These are phyloP conservation scores for Onychomys leucogaster DNA, from an alignment of 2,797 vertebrate genomes.

Conservation along the genomic window DNA sequence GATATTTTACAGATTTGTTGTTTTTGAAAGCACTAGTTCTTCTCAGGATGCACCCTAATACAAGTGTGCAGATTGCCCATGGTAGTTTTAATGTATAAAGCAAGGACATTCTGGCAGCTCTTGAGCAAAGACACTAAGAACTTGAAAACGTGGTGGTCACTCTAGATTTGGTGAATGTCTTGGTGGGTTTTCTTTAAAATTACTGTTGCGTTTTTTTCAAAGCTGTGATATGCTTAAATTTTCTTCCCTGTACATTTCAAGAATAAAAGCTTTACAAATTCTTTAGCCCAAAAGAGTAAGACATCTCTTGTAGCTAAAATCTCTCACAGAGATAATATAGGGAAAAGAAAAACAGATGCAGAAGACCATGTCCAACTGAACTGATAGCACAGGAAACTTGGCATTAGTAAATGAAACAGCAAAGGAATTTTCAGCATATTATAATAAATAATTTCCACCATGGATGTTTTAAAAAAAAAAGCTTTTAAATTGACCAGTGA, in stretches of 20 bases:
- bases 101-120: neutral
- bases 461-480: neutral
- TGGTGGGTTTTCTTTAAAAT: neutral
- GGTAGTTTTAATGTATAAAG: neutral
- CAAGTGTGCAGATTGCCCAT: neutral
- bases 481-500: neutral
- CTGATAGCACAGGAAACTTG: neutral
- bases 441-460: slow-evolving; percentile 50
- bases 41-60: neutral
- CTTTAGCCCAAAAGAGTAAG: neutral
- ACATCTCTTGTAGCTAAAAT: neutral
- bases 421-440: slow-evolving; percentile 4
- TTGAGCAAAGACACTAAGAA: neutral
- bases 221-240: neutral
- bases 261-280: neutral
- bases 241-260: neutral
- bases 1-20: neutral
- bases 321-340: neutral
- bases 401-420: slow-evolving; percentile 31
- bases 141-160: neutral
- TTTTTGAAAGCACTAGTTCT: neutral
- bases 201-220: slow-evolving; percentile 27
- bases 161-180: neutral
- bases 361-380: neutral
- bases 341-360: neutral